A percentile compares a stretch with the other conserved stretches of the same genome.
phyloP scores from a whole-genome alignment of 2,888 invertebrate genomes.

The Cephus spinipes region DNA sequence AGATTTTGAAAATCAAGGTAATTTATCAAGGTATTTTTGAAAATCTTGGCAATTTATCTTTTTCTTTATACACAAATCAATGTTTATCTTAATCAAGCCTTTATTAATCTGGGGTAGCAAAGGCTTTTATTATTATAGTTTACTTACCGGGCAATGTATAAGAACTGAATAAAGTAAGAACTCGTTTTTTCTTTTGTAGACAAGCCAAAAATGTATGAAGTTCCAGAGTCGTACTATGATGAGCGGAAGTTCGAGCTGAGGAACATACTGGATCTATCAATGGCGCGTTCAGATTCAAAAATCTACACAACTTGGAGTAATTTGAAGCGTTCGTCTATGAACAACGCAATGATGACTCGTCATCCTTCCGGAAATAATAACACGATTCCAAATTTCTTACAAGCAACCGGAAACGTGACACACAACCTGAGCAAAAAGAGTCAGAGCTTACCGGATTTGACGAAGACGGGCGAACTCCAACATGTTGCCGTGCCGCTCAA shows the following conservation, averaged over 20 bases:
- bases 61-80: constrained; percentile 56
- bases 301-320: constrained; percentile 91
- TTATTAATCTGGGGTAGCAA: not conserved
- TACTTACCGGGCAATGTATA: not conserved
- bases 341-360: constrained; percentile 68
- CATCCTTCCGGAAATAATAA: constrained; percentile 85
- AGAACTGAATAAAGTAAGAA: not conserved
- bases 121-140: not conserved
- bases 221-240: constrained; percentile 54
- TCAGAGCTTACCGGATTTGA: constrained; percentile 82
- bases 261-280: constrained; percentile 75
- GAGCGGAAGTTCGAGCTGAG: constrained; percentile 53
- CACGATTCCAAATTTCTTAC: constrained; percentile 66
- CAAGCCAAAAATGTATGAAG: constrained; percentile 59
- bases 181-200: constrained; percentile 42
- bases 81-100: not conserved
- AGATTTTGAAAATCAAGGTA: constrained; percentile 64
- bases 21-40: too few relatives aligned
- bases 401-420: constrained; percentile 42
- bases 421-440: constrained; percentile 70
- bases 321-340: constrained; percentile 76
- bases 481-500: constrained; percentile 67
- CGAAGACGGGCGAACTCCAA: constrained; percentile 55
- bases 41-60: not conserved
- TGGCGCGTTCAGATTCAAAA: constrained; percentile 88